These are phyloP conservation scores for Homarus americanus DNA, from an alignment of 1,140 invertebrate genomes.

Conservation along the genomic window DNA sequence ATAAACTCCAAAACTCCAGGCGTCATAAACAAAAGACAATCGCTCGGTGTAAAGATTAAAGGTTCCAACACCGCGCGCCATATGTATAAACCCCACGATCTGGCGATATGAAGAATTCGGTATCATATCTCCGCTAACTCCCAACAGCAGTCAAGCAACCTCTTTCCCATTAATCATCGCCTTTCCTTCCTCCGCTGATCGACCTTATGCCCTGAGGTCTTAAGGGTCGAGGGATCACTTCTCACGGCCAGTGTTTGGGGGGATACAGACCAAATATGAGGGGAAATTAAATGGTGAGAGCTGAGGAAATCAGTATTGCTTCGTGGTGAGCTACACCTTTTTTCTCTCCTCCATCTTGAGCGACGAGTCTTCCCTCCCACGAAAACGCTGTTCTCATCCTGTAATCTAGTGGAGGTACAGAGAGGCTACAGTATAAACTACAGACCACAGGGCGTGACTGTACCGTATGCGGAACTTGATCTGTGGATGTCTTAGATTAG, in stretches of 20 bases:
- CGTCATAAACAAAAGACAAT: slow-evolving; percentile 7
- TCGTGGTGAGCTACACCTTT: neutral
- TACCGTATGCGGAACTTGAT: neutral
- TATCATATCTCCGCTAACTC: slow-evolving; percentile 60
- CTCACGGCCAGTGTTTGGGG: neutral
- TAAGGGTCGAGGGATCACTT: slow-evolving; percentile 4
- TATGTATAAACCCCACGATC: slow-evolving; percentile 61
- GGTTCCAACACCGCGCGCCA: slow-evolving; percentile 12
- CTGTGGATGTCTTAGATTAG: neutral
- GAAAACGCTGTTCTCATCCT: neutral
- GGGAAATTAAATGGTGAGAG: slow-evolving; percentile 51
- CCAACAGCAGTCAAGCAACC: slow-evolving; percentile 38
- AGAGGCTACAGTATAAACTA: neutral
- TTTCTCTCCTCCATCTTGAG: neutral
- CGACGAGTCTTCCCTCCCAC: neutral
- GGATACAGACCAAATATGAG: slow-evolving; percentile 41
- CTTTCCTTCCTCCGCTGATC: slow-evolving; percentile 10
- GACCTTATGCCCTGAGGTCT: slow-evolving; percentile 4
- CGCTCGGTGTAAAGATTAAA: slow-evolving; percentile 8
- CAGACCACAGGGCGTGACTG: neutral
- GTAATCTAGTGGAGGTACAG: neutral
- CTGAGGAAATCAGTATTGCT: slow-evolving; percentile 32
- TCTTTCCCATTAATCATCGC: slow-evolving; percentile 58
- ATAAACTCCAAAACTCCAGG: neutral
- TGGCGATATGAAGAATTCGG: slow-evolving; percentile 62